phyloP scores from a whole-genome alignment of 2,113 vertebrate species.

The Etia nguti region DNA sequence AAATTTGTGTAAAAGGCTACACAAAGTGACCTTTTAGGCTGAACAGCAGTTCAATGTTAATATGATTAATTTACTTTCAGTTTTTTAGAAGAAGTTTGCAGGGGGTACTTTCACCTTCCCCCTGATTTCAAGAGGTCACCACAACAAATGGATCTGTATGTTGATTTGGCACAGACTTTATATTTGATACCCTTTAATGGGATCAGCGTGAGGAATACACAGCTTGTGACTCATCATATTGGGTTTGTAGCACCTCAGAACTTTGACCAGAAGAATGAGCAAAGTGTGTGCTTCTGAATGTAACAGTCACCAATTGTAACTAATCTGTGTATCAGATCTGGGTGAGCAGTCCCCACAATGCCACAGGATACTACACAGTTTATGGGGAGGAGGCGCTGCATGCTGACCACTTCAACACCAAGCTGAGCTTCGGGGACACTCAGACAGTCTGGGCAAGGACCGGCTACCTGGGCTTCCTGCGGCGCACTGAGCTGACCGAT shows the following conservation, averaged over 20 bases:
- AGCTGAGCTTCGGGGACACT: constrained; percentile 86
- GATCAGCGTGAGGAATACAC: neutral
- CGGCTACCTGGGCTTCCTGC: constrained; percentile 93
- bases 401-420: constrained; percentile 90
- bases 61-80: neutral
- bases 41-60: neutral
- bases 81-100: neutral
- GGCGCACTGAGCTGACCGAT: constrained; percentile 91
- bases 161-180: neutral
- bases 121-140: neutral
- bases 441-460: constrained; percentile 92
- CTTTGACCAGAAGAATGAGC: neutral
- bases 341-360: constrained; percentile 96
- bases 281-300: neutral
- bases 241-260: neutral
- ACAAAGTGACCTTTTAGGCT: neutral
- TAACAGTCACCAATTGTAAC: neutral
- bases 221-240: neutral
- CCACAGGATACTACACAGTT: constrained; percentile 91
- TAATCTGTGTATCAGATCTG: constrained; percentile 75
- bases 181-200: neutral
- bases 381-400: constrained; percentile 92
- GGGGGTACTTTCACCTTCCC: neutral
- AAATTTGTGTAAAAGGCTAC: neutral
- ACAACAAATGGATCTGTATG: neutral